These are phyloP conservation scores for Triplophysa tibetana DNA, from an alignment of 2,113 vertebrate genomes.

Conservation along the genomic window DNA sequence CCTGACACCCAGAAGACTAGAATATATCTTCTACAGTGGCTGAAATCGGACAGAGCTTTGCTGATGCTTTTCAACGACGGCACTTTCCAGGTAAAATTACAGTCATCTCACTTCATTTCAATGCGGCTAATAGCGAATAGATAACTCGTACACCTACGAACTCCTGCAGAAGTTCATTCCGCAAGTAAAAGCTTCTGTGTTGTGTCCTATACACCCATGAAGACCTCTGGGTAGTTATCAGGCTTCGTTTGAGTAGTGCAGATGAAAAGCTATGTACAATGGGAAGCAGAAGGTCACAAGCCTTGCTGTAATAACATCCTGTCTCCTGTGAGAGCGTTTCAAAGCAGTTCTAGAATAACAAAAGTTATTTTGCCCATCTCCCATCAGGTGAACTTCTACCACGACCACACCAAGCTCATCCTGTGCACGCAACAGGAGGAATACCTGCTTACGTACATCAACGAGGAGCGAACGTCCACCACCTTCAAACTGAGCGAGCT, in stretches of 20 bases:
- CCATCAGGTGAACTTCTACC: conserved; percentile 94
- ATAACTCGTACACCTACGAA: not conserved
- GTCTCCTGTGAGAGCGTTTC: conserved; percentile 30
- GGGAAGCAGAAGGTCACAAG: conserved; percentile 29
- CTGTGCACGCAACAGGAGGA: conserved; percentile 91
- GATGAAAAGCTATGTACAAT: conserved; percentile 17
- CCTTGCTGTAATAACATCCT: conserved; percentile 33
- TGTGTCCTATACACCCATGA: not conserved
- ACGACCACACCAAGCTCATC: conserved; percentile 97
- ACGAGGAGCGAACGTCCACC: conserved; percentile 91
- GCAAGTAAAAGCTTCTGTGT: not conserved
- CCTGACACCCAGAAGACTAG: conserved; percentile 84
- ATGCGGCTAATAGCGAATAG: not conserved
- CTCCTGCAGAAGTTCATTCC: not conserved
- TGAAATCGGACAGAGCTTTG: conserved; percentile 96
- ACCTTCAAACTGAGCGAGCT: conserved; percentile 86
- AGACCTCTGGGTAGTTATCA: conserved; percentile 16
- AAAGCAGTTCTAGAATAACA: conserved; percentile 28
- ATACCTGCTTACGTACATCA: conserved; percentile 95
- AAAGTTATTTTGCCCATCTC: conserved; percentile 40
- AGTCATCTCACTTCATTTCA: not conserved
- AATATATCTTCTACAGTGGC: conserved; percentile 95
- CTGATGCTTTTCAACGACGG: conserved; percentile 99
- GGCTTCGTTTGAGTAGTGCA: not conserved
- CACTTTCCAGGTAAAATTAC: conserved; percentile 91